Conservation (phyloP, 2,888 invertebrate genomes). For the Cosmorhoe ocellata region DNA sequence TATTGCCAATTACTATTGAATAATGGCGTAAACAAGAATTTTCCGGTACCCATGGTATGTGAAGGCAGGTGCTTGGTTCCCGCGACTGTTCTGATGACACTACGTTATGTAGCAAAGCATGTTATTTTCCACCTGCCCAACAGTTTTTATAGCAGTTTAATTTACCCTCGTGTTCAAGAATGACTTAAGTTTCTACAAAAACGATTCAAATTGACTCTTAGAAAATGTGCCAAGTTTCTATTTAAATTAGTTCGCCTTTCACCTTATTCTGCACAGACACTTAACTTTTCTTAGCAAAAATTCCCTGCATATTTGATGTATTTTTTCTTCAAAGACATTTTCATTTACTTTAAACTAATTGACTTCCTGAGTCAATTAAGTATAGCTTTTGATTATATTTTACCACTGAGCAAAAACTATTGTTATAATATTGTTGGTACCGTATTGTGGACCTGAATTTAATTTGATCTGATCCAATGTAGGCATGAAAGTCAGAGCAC, state of each 20-base stretch:
- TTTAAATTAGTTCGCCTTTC: slow-evolving; percentile 16
- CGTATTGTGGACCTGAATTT: no score
- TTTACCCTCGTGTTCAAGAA: slow-evolving; percentile 8
- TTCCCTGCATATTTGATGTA: slow-evolving; percentile 5
- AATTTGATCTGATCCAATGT: no score
- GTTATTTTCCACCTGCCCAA: slow-evolving; percentile 63
- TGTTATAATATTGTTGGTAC: no score
- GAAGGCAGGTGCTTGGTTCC: slow-evolving; percentile 68
- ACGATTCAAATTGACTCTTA: neutral
- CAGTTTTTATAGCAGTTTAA: slow-evolving; percentile 38
- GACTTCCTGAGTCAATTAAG: neutral
- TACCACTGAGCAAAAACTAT: no score
- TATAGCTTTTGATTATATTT: no score
- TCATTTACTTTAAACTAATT: neutral
- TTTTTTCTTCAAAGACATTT: slow-evolving; percentile 3
- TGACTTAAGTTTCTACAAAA: slow-evolving; percentile 1
- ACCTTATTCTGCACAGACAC: slow-evolving; percentile 2
- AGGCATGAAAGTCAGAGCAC: no score
- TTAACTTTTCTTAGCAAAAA: slow-evolving; percentile 3
- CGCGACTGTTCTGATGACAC: slow-evolving; percentile 42
- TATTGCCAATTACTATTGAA: slow-evolving; percentile 33
- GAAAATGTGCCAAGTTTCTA: slow-evolving; percentile 5
- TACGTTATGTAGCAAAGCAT: slow-evolving; percentile 55
- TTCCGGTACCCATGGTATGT: slow-evolving; percentile 44
- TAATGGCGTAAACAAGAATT: slow-evolving; percentile 40